These are phyloP conservation scores for Hemichromis elongatus DNA, from an alignment of 2,113 vertebrate species.

Conservation along the genomic window DNA sequence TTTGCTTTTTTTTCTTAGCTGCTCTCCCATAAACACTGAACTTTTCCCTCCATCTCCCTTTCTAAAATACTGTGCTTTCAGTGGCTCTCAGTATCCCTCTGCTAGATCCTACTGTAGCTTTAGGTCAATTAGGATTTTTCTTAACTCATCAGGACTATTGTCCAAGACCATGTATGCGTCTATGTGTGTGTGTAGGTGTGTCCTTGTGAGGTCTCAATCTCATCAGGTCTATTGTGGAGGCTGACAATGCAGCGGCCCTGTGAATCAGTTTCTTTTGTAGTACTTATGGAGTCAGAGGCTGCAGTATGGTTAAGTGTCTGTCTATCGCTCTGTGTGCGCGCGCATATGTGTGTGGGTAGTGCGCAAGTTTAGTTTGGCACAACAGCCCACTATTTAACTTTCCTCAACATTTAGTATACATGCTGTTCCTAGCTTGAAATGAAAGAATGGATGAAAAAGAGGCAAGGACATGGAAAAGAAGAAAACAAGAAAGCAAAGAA, in stretches of 20 bases:
- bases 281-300: constrained; percentile 32
- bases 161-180: background rate
- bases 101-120: background rate
- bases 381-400: background rate
- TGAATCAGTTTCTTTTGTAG: constrained; percentile 58
- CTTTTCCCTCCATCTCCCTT: background rate
- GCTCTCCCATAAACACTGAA: background rate
- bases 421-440: background rate
- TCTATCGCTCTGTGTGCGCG: background rate
- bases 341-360: background rate
- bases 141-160: constrained; percentile 13
- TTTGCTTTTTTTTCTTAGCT: background rate
- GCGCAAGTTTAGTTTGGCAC: background rate
- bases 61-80: background rate
- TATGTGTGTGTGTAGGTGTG: background rate
- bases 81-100: background rate
- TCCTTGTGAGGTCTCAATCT: background rate
- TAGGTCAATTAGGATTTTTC: constrained; percentile 30
- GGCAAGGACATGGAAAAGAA: background rate
- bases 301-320: constrained; percentile 34
- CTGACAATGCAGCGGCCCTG: constrained; percentile 36
- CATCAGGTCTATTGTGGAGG: constrained; percentile 52
- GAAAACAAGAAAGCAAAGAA: background rate
- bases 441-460: background rate
- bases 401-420: background rate